Base-by-base conservation (phyloP, 2,888 invertebrate genomes). In the Strigamia crassipes region DNA sequence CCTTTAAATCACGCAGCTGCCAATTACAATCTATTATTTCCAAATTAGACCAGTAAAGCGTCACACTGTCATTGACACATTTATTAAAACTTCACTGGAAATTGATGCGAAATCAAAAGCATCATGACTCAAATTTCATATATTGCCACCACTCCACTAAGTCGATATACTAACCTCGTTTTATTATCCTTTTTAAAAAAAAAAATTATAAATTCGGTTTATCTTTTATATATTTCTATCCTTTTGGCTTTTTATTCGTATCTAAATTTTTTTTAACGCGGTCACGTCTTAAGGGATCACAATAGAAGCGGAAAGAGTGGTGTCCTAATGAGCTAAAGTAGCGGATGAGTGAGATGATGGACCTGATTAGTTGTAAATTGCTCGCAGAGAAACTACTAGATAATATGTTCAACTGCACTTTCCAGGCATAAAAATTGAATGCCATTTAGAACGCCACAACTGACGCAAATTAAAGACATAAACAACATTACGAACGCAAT, bases 31-130 rank as follows among this genome's bases (percentile, higher is more conserved):
- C n/a, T 51, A 51, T 51, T 51, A 51, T 51, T 51, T 51, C 51
- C 51, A 18, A 51, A 51, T 51, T n/a, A 18, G n/a, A 51, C 51
- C 4, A 6, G n/a, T 13, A 13, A 18, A n/a, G 3, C 42, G 42
- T 46, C 13, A 46, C 42, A 46, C 13, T 46, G 51, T 15, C 51
- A 51, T n/a, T n/a, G 51, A 51, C 51, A 51, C 13, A 51, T 51
- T n/a, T 51, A 51, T 51, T 15, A 51, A 51, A 51, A 15, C 4
- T 51, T n/a, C 18, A 51, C 6, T 34, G 34, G 6, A 51, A 51
- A 51, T 51, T 51, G 51, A 51, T 51, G 51, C 51, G 51, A 51
- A 51, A 51, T 51, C 51, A 51, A 51, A 51, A 51, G 15, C 51
- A 8, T 18, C 51, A 15, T 51, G 10, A 51, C n/a, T 51, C 51